Evolutionary conservation across 2,113 vertebrate genomes (phyloP), one percentile per base, ranked within the genome.

Genomic region (Oceanites oceanicus): DNA sequence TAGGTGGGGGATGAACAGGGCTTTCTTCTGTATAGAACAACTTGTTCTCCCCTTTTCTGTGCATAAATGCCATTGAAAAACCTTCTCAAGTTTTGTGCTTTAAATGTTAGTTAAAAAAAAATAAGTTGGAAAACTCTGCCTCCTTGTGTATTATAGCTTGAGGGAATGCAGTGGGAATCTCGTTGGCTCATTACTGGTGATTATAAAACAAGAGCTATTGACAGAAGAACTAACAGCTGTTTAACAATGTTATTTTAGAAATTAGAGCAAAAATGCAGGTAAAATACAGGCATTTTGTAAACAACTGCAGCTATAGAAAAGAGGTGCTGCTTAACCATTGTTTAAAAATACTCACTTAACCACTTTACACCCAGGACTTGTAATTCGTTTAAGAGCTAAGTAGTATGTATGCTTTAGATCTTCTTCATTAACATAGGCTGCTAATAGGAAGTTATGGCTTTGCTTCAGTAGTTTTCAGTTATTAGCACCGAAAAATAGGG

Each of bases 211-310:
- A 88, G 63, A 98, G 34, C 59, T 92, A 78, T 91, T 70, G 40
- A 96, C 78, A 96, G 59, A 94, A 55, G 66, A 96, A 92, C 22
- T 50, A 97, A 83, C 95, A 97, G 94, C 86, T 97, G 84, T 77
- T 98, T 78, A 34, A 88, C 97, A 97, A 97, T 29, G 27, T 90
- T 96, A 63, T 53, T 78, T 91, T 74, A 92, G 92, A 93, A 95
- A 95, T 94, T 75, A 95, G 49, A 94, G 63, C 22, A 95, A 91
- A 96, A 97, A 86, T 36, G 5, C 89, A 98, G 91, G 86, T 96
- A 88, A 97, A 98, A 96, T 92, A 86, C 67, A 81, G 65, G 47
- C 66, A 96, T 90, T 97, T 92, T 94, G 81, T 91, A 97, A 97
- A 96, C 86, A 97, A 86, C 40, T 87, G 29, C 78, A 87, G 56